These are phyloP conservation scores for Eubasilissa splendida DNA, from an alignment of 2,888 invertebrate genomes.

Conservation along the genomic window DNA sequence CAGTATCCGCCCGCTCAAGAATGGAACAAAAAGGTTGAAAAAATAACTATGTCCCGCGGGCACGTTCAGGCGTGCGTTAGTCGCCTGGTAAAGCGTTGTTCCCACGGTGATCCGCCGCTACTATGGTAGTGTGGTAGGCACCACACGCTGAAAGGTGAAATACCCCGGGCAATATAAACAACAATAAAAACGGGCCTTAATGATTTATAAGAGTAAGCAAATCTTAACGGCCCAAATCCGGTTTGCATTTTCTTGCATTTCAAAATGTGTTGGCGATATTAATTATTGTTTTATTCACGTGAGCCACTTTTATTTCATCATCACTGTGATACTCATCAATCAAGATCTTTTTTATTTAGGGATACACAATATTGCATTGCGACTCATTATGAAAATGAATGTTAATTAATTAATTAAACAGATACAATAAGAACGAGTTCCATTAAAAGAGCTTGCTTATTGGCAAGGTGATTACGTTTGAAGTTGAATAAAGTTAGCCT, in stretches of 20 bases:
- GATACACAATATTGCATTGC: too few species aligned
- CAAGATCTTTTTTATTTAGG: too few species aligned
- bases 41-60: conserved; percentile 28
- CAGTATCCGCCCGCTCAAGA: not conserved
- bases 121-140: conserved; percentile 49
- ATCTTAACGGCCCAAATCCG: conserved; percentile 33
- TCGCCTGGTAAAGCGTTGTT: conserved; percentile 45
- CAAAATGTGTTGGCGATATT: not conserved
- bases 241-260: conserved; percentile 22
- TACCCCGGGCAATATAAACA: conserved; percentile 38
- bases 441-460: too few species aligned
- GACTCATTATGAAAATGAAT: too few species aligned
- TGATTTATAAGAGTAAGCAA: conserved; percentile 32
- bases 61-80: conserved; percentile 45
- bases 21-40: conserved; percentile 1
- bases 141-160: conserved; percentile 42
- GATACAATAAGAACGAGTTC: too few species aligned
- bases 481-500: too few species aligned
- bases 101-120: conserved; percentile 48
- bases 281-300: too few species aligned
- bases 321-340: too few species aligned
- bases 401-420: too few species aligned
- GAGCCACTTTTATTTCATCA: too few species aligned
- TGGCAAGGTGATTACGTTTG: too few species aligned
- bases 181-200: conserved; percentile 42